Evolutionary conservation across 2,113 vertebrate genomes (phyloP).

Genomic region (Mola mola): DNA sequence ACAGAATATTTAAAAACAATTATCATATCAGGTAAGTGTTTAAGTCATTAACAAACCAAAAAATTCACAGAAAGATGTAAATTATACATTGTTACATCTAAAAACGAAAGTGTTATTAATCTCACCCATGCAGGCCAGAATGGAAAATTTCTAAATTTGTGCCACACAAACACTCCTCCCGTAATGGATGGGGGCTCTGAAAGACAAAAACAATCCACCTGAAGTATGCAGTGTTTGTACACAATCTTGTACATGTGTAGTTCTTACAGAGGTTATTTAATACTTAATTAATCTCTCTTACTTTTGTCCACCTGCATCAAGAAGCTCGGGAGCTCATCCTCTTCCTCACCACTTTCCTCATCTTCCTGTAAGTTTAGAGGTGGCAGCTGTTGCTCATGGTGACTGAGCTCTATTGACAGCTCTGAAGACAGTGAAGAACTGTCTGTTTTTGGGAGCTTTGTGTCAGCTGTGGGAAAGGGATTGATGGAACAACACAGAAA

Average conservation of each 20-base stretch:
- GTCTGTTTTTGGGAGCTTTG: conserved; percentile 26
- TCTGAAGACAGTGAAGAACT: conserved; percentile 70
- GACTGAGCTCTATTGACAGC: conserved; percentile 77
- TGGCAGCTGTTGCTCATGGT: conserved; percentile 53
- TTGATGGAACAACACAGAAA: conserved; percentile 29
- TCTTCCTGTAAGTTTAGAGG: conserved; percentile 49
- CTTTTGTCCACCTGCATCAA: conserved; percentile 66
- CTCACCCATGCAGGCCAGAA: conserved; percentile 83
- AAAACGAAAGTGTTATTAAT: no score
- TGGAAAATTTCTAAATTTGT: conserved; percentile 76
- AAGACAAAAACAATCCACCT: conserved; percentile 26
- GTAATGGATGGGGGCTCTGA: conserved; percentile 73
- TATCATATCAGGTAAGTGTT: no score
- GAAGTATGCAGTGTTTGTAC: background rate
- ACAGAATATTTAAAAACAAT: no score
- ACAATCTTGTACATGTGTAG: background rate
- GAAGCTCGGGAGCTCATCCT: conserved; percentile 78
- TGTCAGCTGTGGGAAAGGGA: background rate
- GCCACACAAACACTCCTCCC: conserved; percentile 80
- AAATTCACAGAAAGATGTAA: background rate
- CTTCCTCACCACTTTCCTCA: conserved; percentile 66
- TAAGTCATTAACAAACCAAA: background rate
- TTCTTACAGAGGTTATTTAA: background rate
- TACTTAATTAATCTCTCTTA: conserved; percentile 33
- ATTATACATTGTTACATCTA: background rate